These are phyloP conservation scores for Pseudomyrmex flavicornis DNA, from an alignment of 1,140 invertebrate genomes.

Conservation along the genomic window DNA sequence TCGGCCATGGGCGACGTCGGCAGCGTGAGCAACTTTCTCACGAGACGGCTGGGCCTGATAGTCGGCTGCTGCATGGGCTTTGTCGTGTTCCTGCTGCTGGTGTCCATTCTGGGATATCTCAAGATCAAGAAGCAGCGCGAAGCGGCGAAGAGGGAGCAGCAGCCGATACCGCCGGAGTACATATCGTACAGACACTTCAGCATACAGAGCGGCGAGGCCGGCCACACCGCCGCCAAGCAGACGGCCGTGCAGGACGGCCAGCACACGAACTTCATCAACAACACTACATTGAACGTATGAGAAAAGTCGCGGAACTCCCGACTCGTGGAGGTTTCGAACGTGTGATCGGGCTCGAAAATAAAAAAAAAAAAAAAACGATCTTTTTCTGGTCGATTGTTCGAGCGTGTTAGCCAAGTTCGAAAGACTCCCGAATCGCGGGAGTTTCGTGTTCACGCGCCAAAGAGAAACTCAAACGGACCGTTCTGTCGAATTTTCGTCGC, in stretches of 20 bases:
- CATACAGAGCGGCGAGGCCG: constrained; percentile 81
- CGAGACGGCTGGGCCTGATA: constrained; percentile 92
- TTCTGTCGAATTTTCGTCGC: constrained; percentile 27
- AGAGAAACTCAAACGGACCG: constrained; percentile 15
- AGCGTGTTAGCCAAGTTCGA: constrained; percentile 35
- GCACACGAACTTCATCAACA: constrained; percentile 73
- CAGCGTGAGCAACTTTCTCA: constrained; percentile 89
- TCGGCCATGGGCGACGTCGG: constrained; percentile 88
- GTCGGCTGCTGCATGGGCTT: constrained; percentile 94
- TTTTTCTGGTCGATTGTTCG: neutral
- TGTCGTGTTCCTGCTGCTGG: constrained; percentile 92
- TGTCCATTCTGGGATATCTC: constrained; percentile 92
- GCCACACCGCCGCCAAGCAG: constrained; percentile 65
- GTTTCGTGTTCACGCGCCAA: constrained; percentile 54
- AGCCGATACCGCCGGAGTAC: constrained; percentile 87
- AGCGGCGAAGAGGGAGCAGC: constrained; percentile 88
- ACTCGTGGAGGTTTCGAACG: constrained; percentile 74
- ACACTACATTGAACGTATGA: constrained; percentile 77
- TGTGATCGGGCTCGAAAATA: constrained; percentile 47
- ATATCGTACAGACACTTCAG: constrained; percentile 90
- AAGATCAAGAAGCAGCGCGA: constrained; percentile 94
- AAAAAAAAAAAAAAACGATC: neutral
- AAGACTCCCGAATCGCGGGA: constrained; percentile 65
- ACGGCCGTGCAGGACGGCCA: constrained; percentile 71
- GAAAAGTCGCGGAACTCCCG: constrained; percentile 74